phyloP scores from a whole-genome alignment of 1,140 invertebrate genomes.

The Drosophila willistoni region DNA sequence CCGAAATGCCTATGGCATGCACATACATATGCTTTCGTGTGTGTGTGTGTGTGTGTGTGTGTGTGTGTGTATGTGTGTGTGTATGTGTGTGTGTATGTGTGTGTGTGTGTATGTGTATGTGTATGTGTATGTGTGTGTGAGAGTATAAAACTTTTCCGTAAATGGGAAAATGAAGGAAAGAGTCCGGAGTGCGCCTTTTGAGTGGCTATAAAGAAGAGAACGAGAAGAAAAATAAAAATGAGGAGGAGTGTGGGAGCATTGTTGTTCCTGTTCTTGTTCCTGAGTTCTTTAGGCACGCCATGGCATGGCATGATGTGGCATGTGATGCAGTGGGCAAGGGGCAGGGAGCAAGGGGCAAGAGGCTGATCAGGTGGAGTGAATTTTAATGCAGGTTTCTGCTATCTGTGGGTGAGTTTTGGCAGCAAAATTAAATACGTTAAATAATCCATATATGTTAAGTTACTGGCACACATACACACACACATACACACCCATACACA shows the following conservation, averaged over 20 bases:
- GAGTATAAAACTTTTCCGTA: neutral
- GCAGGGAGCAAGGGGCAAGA: neutral
- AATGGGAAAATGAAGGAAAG: neutral
- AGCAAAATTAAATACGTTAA: slow-evolving; percentile 76
- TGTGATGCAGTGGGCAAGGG: slow-evolving; percentile 8
- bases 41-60: neutral
- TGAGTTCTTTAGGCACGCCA: slow-evolving; percentile 39
- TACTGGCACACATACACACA: slow-evolving; percentile 24
- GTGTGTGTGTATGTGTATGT: neutral
- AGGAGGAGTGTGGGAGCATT: neutral
- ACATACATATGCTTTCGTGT: neutral
- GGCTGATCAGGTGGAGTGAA: neutral
- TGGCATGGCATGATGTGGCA: slow-evolving; percentile 12
- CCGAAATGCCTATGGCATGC: neutral
- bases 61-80: neutral
- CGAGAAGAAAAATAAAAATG: neutral
- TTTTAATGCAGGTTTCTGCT: neutral
- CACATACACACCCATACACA: neutral
- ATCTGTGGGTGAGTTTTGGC: slow-evolving; percentile 18
- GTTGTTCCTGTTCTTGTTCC: slow-evolving; percentile 3
- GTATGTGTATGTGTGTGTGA: neutral
- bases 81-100: neutral
- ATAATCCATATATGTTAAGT: slow-evolving; percentile 49
- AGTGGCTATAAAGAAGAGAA: slow-evolving; percentile 4
- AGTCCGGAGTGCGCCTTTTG: neutral